phyloP scores from a whole-genome alignment of 2,113 vertebrate species.

The Ammodytes marinus region DNA sequence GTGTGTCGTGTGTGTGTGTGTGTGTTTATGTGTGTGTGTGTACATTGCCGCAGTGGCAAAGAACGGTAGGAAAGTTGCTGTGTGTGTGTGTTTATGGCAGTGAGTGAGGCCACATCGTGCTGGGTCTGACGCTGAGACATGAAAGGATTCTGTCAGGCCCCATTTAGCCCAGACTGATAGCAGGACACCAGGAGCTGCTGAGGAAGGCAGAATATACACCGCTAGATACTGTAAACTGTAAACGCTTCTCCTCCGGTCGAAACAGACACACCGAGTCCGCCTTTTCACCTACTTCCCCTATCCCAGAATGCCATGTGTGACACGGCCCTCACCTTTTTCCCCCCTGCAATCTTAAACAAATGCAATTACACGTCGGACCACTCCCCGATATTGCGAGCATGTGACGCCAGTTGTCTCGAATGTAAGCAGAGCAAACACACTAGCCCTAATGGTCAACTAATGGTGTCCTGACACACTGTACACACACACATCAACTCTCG shows the following conservation, averaged over 20 bases:
- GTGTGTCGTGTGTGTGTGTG: constrained; percentile 20
- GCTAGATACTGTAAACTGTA: constrained; percentile 70
- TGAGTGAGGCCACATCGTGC: constrained; percentile 76
- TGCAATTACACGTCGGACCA: constrained; percentile 64
- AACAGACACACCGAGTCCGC: constrained; percentile 56
- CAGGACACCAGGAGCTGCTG: constrained; percentile 79
- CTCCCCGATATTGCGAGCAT: constrained; percentile 59
- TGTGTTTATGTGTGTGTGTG: constrained; percentile 26
- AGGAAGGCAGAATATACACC: constrained; percentile 66
- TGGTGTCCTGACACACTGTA: constrained; percentile 60
- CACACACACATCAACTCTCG: constrained; percentile 26
- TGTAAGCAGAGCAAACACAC: constrained; percentile 65
- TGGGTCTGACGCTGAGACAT: constrained; percentile 78
- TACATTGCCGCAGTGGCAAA: constrained; percentile 70
- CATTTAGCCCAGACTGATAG: constrained; percentile 86
- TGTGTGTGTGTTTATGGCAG: constrained; percentile 77
- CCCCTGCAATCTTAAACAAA: constrained; percentile 73
- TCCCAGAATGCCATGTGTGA: constrained; percentile 51
- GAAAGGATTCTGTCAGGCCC: constrained; percentile 84
- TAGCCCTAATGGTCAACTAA: constrained; percentile 71
- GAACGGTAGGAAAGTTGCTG: constrained; percentile 62
- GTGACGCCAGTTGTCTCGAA: constrained; percentile 68
- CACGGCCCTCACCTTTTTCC: constrained; percentile 72
- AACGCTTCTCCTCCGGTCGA: constrained; percentile 34
- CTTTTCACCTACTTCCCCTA: constrained; percentile 63